Evolutionary conservation across 1,140 invertebrate genomes (phyloP).

Genomic region (Branchinecta lynchi): DNA sequence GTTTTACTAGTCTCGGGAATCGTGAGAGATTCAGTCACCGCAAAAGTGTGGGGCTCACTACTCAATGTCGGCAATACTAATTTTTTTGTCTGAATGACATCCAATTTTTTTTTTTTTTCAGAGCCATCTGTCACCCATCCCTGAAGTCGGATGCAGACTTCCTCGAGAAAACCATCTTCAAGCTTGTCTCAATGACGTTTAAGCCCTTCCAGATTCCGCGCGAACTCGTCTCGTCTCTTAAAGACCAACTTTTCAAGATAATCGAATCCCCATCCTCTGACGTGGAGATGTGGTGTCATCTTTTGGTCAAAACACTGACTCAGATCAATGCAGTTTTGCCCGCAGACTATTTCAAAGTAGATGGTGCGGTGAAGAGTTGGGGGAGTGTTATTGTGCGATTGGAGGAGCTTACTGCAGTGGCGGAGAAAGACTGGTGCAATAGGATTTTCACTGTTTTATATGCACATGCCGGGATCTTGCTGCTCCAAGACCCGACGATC

Average conservation of each 20-base stretch:
- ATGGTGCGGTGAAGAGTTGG: background rate
- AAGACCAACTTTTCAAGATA: background rate
- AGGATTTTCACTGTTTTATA: background rate
- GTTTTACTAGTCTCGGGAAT: no score
- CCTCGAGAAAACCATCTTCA: background rate
- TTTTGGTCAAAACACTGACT: background rate
- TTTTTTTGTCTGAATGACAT: no score
- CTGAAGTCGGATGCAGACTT: background rate
- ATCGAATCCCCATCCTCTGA: background rate
- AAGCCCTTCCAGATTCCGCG: background rate
- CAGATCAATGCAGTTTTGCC: background rate
- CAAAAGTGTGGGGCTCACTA: no score
- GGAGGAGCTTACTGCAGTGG: background rate
- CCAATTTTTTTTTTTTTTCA: background rate
- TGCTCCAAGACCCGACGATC: background rate
- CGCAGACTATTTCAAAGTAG: background rate
- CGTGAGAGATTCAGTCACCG: no score
- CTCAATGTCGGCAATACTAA: no score
- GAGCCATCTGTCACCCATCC: background rate
- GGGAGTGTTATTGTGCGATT: background rate
- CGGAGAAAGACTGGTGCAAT: background rate
- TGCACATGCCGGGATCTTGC: background rate
- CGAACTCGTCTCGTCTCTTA: background rate
- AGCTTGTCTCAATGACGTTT: background rate
- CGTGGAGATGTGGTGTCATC: background rate